These are phyloP conservation scores for Aethina tumida DNA, from an alignment of 1,140 invertebrate genomes.

Conservation along the genomic window DNA sequence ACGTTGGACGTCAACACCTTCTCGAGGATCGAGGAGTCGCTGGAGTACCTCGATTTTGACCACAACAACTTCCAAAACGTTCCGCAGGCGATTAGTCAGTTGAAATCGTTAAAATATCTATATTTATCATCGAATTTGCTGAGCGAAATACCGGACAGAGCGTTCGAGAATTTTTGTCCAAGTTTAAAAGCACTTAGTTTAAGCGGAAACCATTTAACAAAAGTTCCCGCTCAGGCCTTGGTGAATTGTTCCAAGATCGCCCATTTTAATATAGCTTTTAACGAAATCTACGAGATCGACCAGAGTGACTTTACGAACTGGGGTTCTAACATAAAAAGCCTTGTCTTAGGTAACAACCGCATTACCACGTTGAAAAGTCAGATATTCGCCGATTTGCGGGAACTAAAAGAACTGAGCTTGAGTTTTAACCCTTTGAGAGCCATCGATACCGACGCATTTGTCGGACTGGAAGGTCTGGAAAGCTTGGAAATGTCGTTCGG, in stretches of 20 bases:
- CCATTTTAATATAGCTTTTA: conserved; percentile 81
- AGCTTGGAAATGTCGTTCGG: conserved; percentile 79
- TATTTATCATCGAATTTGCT: conserved; percentile 77
- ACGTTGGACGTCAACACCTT: conserved; percentile 60
- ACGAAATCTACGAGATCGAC: conserved; percentile 65
- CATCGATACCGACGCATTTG: conserved; percentile 65
- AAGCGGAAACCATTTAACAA: conserved; percentile 65
- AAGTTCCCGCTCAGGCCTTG: conserved; percentile 58
- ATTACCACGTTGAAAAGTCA: conserved; percentile 62
- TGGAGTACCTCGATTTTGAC: conserved; percentile 77
- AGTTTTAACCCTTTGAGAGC: conserved; percentile 79
- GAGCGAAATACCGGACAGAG: conserved; percentile 42
- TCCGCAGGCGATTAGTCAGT: conserved; percentile 53
- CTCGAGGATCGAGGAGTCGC: conserved; percentile 52
- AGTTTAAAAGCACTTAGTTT: conserved; percentile 68
- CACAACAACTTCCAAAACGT: conserved; percentile 62
- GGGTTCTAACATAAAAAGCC: conserved; percentile 69
- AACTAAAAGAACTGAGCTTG: conserved; percentile 74
- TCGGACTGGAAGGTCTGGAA: conserved; percentile 61
- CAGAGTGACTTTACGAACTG: conserved; percentile 67
- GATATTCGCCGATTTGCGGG: conserved; percentile 57
- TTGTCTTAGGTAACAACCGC: conserved; percentile 76
- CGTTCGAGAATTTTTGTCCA: conserved; percentile 44
- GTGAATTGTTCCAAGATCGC: conserved; percentile 57
- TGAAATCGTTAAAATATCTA: conserved; percentile 64